Evolutionary conservation across 2,797 vertebrate genomes (phyloP).

Genomic region (Periophthalmus magnuspinnatus): DNA sequence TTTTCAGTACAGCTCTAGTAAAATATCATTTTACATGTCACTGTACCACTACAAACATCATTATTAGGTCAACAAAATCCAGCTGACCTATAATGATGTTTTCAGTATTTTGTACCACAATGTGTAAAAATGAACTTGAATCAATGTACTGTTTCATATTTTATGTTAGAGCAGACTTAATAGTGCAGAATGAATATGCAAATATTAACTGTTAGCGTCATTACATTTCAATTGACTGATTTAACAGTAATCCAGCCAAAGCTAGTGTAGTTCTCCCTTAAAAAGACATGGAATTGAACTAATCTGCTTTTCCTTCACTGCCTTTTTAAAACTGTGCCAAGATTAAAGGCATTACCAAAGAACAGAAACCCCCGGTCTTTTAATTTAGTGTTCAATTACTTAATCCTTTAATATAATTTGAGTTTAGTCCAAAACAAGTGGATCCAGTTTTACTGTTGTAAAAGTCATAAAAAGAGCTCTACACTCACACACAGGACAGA

Average conservation of each 20-base stretch:
- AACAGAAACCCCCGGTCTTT: constrained; percentile 72
- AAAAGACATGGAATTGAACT: constrained; percentile 75
- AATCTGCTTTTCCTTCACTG: constrained; percentile 71
- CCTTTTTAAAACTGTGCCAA: constrained; percentile 69
- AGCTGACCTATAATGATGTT: too few species aligned
- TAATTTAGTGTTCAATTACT: constrained; percentile 79
- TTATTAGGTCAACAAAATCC: too few species aligned
- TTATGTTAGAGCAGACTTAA: constrained; percentile 20
- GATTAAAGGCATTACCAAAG: constrained; percentile 79
- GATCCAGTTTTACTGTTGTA: constrained; percentile 63
- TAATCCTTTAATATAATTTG: constrained; percentile 78
- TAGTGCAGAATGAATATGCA: constrained; percentile 38
- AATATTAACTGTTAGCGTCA: constrained; percentile 51
- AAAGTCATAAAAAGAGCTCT: constrained; percentile 16
- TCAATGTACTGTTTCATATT: constrained; percentile 20
- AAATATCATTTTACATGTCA: not conserved
- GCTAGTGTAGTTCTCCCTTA: constrained; percentile 64
- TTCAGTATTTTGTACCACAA: too few species aligned
- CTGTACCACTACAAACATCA: too few species aligned
- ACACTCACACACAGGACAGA: constrained; percentile 16
- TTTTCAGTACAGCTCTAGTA: constrained; percentile 6
- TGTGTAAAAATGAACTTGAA: not conserved
- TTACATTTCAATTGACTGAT: constrained; percentile 68
- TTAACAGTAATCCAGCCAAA: constrained; percentile 74
- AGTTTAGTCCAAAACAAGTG: constrained; percentile 70